phyloP scores from a whole-genome alignment of 2,888 invertebrate species.

The Epistrophe eligans region DNA sequence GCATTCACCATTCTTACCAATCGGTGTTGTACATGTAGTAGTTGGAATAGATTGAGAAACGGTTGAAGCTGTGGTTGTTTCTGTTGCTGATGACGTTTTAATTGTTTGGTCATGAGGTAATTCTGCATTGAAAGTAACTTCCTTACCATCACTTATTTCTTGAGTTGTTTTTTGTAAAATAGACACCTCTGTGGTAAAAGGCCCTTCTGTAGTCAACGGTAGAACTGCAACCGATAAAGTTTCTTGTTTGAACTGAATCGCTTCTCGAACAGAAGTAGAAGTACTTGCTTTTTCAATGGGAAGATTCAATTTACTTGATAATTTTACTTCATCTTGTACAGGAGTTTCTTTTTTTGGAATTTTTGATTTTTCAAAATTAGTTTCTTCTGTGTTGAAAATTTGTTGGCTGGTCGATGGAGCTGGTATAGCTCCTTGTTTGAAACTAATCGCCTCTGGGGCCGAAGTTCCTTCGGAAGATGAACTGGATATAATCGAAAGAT shows the following conservation, averaged over 20 bases:
- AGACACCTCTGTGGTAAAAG: not conserved
- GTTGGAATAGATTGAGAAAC: not conserved
- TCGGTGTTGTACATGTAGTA: slow-evolving; percentile 27
- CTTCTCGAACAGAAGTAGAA: not conserved
- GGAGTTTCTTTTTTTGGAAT: too few species aligned
- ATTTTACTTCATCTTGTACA: too few species aligned
- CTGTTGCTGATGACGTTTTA: not conserved
- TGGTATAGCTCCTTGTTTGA: not conserved
- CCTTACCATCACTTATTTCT: not conserved
- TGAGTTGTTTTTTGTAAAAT: not conserved
- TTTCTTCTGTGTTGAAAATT: not conserved
- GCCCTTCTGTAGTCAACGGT: not conserved
- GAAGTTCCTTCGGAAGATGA: not conserved
- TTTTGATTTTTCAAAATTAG: not conserved
- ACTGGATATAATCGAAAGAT: not conserved
- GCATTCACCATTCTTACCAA: slow-evolving; percentile 41
- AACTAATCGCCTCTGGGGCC: fast-evolving
- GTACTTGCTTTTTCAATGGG: too few species aligned
- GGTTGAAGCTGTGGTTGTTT: not conserved
- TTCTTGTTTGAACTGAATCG: not conserved
- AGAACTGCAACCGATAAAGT: not conserved
- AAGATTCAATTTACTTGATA: too few species aligned
- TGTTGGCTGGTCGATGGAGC: not conserved
- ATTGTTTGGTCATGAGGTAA: not conserved
- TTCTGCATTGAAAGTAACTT: not conserved